Evolutionary conservation across 2,888 invertebrate genomes (phyloP), one percentile per base, ranked within the genome.

Genomic region (Siphonodentalium dalli): DNA sequence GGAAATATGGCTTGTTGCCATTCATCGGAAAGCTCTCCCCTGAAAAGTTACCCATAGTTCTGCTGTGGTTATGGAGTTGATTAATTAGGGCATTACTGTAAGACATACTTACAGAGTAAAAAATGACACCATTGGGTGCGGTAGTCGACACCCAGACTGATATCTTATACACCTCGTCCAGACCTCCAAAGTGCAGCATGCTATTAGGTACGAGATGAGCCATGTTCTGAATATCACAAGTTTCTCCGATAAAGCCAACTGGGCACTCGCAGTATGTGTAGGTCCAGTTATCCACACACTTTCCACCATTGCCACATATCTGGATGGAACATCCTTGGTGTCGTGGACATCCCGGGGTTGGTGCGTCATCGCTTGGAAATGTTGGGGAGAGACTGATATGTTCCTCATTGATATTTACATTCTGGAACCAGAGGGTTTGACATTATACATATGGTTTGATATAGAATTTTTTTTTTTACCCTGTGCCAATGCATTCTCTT

Each of bases 271-370:
- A 78, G 9, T 43, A 39, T 42, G 63, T 70, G 43, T 49, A 55
- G 21, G 59, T 66, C 77, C 78, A 77, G 27, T 59, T 42, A 42
- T 78, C 77, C n/a, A 64, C 45, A 51, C 78, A 78, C 11, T 44
- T 59, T n/a, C 75, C 80, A 9, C 71, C 70, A 63, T 77, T 72
- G 20, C 54, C 44, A 61, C 79, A 79, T n/a, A n/a, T n/a, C n/a
- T n/a, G n/a, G n/a, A n/a, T n/a, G n/a, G n/a, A n/a, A n/a, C n/a
- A n/a, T n/a, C n/a, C n/a, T n/a, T n/a, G n/a, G n/a, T n/a, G n/a
- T n/a, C n/a, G n/a, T n/a, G n/a, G n/a, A n/a, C n/a, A n/a, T n/a
- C n/a, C n/a, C n/a, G n/a, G n/a, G n/a, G n/a, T n/a, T n/a, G n/a
- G n/a, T n/a, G n/a, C n/a, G n/a, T n/a, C n/a, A n/a, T n/a, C n/a